Evolutionary conservation across 2,113 vertebrate species (phyloP).

Genomic region (Phocoena sinus): DNA sequence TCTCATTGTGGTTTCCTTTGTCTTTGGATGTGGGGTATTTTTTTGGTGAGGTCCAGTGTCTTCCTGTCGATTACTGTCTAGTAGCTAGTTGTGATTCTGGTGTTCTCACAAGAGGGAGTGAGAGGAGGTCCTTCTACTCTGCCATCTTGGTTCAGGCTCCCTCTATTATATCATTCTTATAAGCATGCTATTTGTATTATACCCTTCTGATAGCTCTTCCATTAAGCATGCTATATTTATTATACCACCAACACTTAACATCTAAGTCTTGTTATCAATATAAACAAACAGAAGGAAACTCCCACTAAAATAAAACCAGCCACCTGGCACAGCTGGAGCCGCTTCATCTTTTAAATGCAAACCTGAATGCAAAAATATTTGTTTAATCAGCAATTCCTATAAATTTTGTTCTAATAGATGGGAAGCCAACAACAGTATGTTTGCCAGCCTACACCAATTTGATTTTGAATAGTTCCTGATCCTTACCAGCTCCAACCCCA

Average conservation of each 20-base stretch:
- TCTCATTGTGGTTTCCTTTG: too few relatives aligned
- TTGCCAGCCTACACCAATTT: background rate
- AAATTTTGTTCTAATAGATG: background rate
- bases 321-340: background rate
- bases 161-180: background rate
- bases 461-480: background rate
- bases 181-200: background rate
- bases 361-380: background rate
- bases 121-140: too few relatives aligned
- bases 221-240: background rate
- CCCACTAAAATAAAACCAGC: constrained; percentile 1
- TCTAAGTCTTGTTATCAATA: background rate
- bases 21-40: too few relatives aligned
- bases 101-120: too few relatives aligned
- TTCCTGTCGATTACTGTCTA: too few relatives aligned
- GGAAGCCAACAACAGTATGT: background rate
- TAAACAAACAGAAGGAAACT: constrained; percentile 21
- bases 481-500: fast-evolving
- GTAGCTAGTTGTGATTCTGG: too few relatives aligned
- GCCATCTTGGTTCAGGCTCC: too few relatives aligned
- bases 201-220: background rate
- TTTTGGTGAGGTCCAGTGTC: too few relatives aligned
- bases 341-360: background rate
- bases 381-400: background rate
- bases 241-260: background rate